Evolutionary conservation across 2,113 vertebrate species (phyloP).

Genomic region (Tetraodon nigroviridis): DNA sequence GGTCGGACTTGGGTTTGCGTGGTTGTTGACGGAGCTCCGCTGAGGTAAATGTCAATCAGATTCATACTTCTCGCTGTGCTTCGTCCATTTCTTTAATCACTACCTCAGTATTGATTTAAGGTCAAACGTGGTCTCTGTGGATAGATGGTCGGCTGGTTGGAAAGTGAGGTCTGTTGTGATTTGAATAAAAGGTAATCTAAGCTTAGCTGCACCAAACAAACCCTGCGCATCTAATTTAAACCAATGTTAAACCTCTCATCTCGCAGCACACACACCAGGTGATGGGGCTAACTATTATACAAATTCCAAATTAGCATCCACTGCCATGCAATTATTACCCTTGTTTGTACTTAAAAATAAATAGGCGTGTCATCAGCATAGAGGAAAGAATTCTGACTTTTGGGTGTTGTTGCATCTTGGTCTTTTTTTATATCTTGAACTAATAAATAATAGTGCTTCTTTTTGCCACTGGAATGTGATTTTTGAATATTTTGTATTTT

Average conservation of each 20-base stretch:
- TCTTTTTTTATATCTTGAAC: no score
- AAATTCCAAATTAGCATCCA: background rate
- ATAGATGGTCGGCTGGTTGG: conserved; percentile 15
- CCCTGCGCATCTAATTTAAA: conserved; percentile 2
- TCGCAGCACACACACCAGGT: background rate
- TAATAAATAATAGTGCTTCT: no score
- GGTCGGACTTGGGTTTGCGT: conserved; percentile 17
- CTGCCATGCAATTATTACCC: background rate
- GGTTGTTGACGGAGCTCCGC: conserved; percentile 34
- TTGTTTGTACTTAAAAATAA: background rate
- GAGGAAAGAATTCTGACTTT: background rate
- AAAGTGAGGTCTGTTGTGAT: conserved; percentile 37
- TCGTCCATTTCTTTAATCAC: conserved; percentile 17
- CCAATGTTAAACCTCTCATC: background rate
- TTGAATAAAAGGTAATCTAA: conserved; percentile 49
- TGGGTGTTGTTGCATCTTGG: no score
- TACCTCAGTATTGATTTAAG: conserved; percentile 53
- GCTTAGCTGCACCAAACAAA: conserved; percentile 31
- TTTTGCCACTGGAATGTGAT: no score
- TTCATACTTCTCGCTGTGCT: conserved; percentile 16
- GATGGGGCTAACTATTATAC: background rate
- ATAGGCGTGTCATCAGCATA: conserved; percentile 12
- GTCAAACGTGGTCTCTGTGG: conserved; percentile 40
- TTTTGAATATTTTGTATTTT: no score
- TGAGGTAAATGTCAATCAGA: conserved; percentile 44